These are phyloP conservation scores for Phrixothrix hirtus DNA, from an alignment of 2,888 invertebrate genomes.

Conservation along the genomic window DNA sequence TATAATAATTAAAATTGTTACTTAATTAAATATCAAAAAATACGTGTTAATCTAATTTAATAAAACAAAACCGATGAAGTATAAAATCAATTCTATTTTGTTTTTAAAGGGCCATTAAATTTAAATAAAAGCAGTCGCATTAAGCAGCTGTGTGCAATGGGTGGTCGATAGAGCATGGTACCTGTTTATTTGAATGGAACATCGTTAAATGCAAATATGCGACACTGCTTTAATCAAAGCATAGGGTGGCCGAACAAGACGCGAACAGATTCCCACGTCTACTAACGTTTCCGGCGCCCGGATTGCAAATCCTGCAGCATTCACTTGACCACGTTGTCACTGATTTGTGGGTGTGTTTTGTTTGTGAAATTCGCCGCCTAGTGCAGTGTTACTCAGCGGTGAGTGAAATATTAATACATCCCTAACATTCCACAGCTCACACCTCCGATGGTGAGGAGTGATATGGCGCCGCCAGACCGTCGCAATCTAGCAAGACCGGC, in stretches of 20 bases:
- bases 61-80: too few species aligned
- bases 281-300: slow-evolving; percentile 39
- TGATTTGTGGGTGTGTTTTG: slow-evolving; percentile 47
- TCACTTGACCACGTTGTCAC: slow-evolving; percentile 34
- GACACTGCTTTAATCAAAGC: slow-evolving; percentile 35
- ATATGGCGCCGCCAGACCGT: slow-evolving; percentile 49
- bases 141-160: slow-evolving; percentile 16
- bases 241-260: slow-evolving; percentile 33
- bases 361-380: slow-evolving; percentile 47
- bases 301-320: slow-evolving; percentile 33
- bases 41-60: too few species aligned
- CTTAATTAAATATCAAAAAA: too few species aligned
- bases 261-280: slow-evolving; percentile 35
- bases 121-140: slow-evolving; percentile 9
- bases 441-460: slow-evolving; percentile 52
- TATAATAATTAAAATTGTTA: too few species aligned
- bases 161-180: too few species aligned
- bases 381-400: slow-evolving; percentile 39
- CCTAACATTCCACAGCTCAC: slow-evolving; percentile 50
- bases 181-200: slow-evolving; percentile 31
- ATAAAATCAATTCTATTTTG: too few species aligned
- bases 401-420: slow-evolving; percentile 54
- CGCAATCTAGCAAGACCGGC: slow-evolving; percentile 39
- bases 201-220: slow-evolving; percentile 33
- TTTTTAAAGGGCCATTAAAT: too few species aligned